Evolutionary conservation across 2,113 vertebrate genomes (phyloP).

Genomic region (Dendrocopos noguchii): DNA sequence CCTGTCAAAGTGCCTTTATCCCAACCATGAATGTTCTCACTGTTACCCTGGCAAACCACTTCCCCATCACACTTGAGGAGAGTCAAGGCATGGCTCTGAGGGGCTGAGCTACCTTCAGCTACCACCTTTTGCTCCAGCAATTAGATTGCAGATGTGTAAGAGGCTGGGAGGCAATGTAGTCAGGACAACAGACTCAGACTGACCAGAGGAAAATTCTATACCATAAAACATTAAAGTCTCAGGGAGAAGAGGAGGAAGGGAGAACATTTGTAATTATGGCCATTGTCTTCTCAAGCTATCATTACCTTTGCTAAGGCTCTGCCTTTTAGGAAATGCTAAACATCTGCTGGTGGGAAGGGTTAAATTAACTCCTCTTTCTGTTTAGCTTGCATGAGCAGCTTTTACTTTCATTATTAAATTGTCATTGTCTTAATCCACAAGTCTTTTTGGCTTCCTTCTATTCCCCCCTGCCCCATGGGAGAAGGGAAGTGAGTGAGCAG

Average conservation of each 20-base stretch:
- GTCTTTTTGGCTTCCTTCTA: background rate
- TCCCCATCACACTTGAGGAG: no score
- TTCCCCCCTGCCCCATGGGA: background rate
- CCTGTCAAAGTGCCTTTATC: background rate
- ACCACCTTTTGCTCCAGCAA: background rate
- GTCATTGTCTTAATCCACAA: background rate
- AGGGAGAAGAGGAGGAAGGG: background rate
- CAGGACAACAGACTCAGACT: background rate
- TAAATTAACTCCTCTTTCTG: background rate
- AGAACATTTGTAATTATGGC: no score
- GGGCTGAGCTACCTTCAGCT: background rate
- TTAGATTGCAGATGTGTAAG: no score
- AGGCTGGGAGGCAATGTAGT: no score
- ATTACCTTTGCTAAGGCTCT: background rate
- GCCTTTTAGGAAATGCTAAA: background rate
- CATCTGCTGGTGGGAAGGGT: background rate
- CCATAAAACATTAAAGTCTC: background rate
- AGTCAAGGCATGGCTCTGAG: background rate
- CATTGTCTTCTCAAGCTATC: background rate
- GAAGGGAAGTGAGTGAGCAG: background rate
- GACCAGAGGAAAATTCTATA: background rate
- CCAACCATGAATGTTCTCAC: background rate
- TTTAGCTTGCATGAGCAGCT: background rate
- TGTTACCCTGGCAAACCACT: background rate
- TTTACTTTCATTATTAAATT: background rate